Base-by-base conservation (phyloP, 2,888 invertebrate species). In the Drosophila neoperkinsi region DNA sequence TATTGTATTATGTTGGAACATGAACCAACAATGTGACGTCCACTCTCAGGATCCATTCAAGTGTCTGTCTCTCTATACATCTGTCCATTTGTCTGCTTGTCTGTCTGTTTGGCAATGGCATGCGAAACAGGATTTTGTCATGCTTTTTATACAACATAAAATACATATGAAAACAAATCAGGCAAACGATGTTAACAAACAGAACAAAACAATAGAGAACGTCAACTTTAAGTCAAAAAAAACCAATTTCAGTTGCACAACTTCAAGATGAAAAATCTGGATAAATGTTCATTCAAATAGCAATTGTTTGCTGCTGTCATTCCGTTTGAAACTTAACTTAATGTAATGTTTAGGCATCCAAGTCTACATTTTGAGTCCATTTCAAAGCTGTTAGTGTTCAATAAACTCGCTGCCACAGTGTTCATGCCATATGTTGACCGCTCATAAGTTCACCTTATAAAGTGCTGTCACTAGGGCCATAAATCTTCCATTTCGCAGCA, bases 121-220 rank as follows among this genome's bases (percentile, higher is more conserved):
- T 79, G 79, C 77, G 87, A 79, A 87, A 84, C 77, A 53, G 72
- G 88, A 87, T 87, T 84, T 63, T 74, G 64, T 59, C 46, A 64
- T 65, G 65, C 59, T 73, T 73, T 78, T 81, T 61, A 57, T 71
- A 53, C 43, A 66, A 68, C 59, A 25, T 62, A 53, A 68, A 43
- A 50, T 62, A 70, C 28, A 43, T 59, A 67, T 71, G 66, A 67
- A 79, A 89, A 74, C 79, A 81, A 77, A 89, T 89, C 84, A 79
- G 51, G 69, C 72, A 69, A 70, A 69, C 68, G 55, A 75, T 58
- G 62, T 55, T 30, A 51, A 52, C 60, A 62, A 60, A 64, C 70
- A 57, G 52, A 58, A 36, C 58, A 25, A 16, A 21, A 25, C 36
- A 25, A 41, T 56, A 21, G 5, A 52, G 5, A 57, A 66, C 53